phyloP scores from a whole-genome alignment of 2,888 invertebrate species.

The Pristionchus mayeri region DNA sequence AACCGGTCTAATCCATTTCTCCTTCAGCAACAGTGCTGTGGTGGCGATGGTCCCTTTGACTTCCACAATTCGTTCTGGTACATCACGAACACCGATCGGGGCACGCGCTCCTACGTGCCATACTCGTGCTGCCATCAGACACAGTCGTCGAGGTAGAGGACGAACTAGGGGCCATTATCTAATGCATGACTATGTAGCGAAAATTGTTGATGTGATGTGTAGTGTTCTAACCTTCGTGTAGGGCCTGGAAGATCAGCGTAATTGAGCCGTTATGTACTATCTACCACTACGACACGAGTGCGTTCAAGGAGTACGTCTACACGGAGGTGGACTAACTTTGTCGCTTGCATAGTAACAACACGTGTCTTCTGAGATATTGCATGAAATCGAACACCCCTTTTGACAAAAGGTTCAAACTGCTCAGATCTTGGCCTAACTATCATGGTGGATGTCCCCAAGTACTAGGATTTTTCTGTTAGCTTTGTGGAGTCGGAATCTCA shows the following conservation, averaged over 20 bases:
- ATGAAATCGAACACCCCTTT: too few species aligned
- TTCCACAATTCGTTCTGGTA: conserved; percentile 75
- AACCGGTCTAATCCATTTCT: not conserved
- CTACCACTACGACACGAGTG: conserved; percentile 65
- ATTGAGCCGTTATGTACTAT: conserved; percentile 74
- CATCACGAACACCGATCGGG: conserved; percentile 70
- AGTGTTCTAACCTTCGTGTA: too few species aligned
- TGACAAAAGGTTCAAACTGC: too few species aligned
- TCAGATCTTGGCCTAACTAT: too few species aligned
- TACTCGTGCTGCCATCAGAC: conserved; percentile 72
- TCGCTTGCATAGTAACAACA: too few species aligned
- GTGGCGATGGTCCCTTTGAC: conserved; percentile 66
- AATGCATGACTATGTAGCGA: too few species aligned
- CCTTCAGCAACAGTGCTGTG: conserved; percentile 74
- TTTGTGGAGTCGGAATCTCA: too few species aligned
- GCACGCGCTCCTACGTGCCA: conserved; percentile 73
- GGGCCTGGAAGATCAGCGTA: conserved; percentile 71
- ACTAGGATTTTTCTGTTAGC: too few species aligned
- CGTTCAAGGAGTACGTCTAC: conserved; percentile 70
- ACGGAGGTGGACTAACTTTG: conserved; percentile 60
- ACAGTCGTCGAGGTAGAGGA: conserved; percentile 64
- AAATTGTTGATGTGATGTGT: too few species aligned
- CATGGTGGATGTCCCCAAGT: too few species aligned
- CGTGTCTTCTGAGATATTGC: too few species aligned
- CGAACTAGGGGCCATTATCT: too few species aligned